Base-by-base conservation (phyloP, 2,113 vertebrate genomes). In the Paedocypris sp. region DNA sequence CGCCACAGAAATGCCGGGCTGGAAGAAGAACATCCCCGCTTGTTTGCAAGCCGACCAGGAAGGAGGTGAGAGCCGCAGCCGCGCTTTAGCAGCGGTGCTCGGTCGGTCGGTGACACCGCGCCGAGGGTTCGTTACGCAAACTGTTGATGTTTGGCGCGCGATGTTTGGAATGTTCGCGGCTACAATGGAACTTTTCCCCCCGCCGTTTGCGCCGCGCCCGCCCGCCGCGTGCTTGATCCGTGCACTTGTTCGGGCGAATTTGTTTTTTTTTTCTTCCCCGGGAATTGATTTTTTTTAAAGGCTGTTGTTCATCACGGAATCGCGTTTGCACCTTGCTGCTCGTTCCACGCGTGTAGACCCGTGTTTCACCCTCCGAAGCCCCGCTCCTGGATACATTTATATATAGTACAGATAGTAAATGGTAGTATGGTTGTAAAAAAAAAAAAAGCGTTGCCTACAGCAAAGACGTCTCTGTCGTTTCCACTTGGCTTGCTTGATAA, bases 11-110 rank as follows among this genome's bases (percentile, higher is more conserved):
- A 96, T 96, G 92, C 92, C 92, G 73, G 91, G 91, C 79, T 96
- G 92, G 92, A 94, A 96, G 87, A 94, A 92, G 82, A 96, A 88
- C 77, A 96, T 96, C 81, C 92, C 92, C 68, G 89, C 91, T 82
- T 94, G 92, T 82, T 81, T 96, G 71, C 92, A 96, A 84, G 87
- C 92, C 76, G 92, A 94, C 78, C 86, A 90, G 74, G 91, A 94
- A 81, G 74, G 88, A 87, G 91, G 87, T 89, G 77, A 7, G 83
- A 41, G 1, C 12, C 42, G 26, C n/a, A n/a, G n/a, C 53, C 13
- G 15, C 6, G 26, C 23, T 43, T 32, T 58, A 20, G 15, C 43
- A 43, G 52, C 41, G 39, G 39, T 33, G 29, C 11, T 36, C 22
- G 53, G 5, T 25, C 36, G 18, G 38, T 64, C 46, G 51, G 43